Base-by-base conservation (phyloP, 2,113 vertebrate genomes). In the Rhabdomys dilectus region DNA sequence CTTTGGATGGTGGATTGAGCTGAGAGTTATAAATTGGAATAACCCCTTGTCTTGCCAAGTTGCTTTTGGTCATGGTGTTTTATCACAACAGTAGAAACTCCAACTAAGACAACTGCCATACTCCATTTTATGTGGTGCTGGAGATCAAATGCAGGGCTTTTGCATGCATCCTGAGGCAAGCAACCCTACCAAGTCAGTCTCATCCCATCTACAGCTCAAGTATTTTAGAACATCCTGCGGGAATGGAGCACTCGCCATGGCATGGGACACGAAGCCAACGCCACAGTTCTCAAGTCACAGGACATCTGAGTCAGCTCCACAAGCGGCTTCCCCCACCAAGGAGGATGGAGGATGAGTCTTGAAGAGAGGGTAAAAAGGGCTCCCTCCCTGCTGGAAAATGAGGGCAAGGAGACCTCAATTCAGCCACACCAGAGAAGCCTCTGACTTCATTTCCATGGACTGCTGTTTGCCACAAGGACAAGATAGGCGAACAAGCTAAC, bases 401-500 rank as follows among this genome's bases (percentile, higher is more conserved):
- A 42, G 48, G 64, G 29, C 10, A 7, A 13, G 58, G 26, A 19
- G 29, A 58, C 93, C 17, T 48, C 78, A 64, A 51, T 66, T 91
- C 48, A 95, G 45, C 87, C 92, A 34, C 85, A 91, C 68, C 56
- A 78, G 51, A 58, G 73, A 91, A 58, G 48, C 39, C 76, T 92
- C 45, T 29, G 75, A 62, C 42, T 64, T 81, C 84, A 7, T 3
- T 6, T 60, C 80, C 42, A 11, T 85, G 76, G 92, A 88, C 7
- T 88, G 91, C 88, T 29, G 29, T 62, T 7, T 58, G 62, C 68
- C 42, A 24, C 84, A 84, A 53, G 34, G 58, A 51, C 62, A 91
- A 94, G 62, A 62, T 17, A 92, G 53, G 48, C 5, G 4, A 22
- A 45, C 36, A 72, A 77, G 51, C 34, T 12, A 24, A 6, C 0